phyloP scores from a whole-genome alignment of 2,888 invertebrate genomes.

The Ophion obscuratus region DNA sequence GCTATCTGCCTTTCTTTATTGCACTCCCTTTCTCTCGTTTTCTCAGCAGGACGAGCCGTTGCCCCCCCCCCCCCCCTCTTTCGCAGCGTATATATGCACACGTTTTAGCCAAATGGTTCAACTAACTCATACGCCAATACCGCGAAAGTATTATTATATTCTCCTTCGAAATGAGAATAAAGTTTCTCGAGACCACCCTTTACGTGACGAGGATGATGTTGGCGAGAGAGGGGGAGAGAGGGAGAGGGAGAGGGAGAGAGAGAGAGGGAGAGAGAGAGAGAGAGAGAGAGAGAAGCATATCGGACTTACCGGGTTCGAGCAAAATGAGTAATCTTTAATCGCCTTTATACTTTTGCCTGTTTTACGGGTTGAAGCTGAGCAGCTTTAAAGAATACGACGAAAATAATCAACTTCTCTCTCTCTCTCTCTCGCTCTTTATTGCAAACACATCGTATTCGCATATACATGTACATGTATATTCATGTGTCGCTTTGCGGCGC shows the following conservation, averaged over 20 bases:
- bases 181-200: constrained; percentile 53
- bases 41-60: constrained; percentile 58
- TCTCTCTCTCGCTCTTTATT: constrained; percentile 44
- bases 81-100: constrained; percentile 44
- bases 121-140: constrained; percentile 61
- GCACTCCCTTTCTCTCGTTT: constrained; percentile 32
- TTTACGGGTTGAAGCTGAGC: constrained; percentile 58
- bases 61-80: background rate
- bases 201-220: background rate
- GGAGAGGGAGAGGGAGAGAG: background rate
- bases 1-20: constrained; percentile 53
- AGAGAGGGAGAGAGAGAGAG: too few species aligned
- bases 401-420: constrained; percentile 26
- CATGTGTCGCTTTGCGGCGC: constrained; percentile 10
- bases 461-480: background rate
- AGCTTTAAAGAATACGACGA: constrained; percentile 50
- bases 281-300: background rate
- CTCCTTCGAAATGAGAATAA: constrained; percentile 52
- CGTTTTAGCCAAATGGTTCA: constrained; percentile 57
- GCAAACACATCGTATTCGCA: constrained; percentile 22
- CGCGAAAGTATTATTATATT: constrained; percentile 53
- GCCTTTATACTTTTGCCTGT: constrained; percentile 59
- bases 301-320: constrained; percentile 22
- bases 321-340: constrained; percentile 61
- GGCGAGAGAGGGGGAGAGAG: too few species aligned